Evolutionary conservation across 2,888 invertebrate species (phyloP).

Genomic region (Mycalesis mineus): DNA sequence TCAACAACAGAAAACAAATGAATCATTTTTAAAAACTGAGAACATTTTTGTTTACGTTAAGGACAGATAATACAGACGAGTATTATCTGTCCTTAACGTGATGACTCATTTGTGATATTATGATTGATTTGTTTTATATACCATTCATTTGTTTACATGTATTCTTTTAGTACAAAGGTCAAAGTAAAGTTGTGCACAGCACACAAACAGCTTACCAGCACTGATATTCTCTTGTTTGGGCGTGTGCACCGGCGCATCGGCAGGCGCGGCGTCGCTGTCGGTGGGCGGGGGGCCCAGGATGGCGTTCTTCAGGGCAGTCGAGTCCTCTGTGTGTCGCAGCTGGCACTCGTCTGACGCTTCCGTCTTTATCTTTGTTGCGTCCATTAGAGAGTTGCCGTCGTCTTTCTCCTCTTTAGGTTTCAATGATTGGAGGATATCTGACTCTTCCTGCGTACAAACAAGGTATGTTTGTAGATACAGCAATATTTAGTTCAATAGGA

Average conservation of each 20-base stretch:
- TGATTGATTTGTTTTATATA: too few relatives aligned
- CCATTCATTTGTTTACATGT: too few relatives aligned
- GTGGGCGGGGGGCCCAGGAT: constrained; percentile 63
- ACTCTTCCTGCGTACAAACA: constrained; percentile 79
- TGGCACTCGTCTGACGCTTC: constrained; percentile 53
- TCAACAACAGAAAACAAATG: too few relatives aligned
- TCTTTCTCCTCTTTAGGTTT: constrained; percentile 82
- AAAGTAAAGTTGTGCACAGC: neutral
- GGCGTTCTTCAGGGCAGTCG: constrained; percentile 67
- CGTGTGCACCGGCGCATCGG: constrained; percentile 44
- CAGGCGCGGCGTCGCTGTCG: constrained; percentile 46
- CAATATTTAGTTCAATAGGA: too few relatives aligned
- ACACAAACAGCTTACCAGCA: constrained; percentile 41
- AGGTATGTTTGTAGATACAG: neutral
- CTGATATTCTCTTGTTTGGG: constrained; percentile 58
- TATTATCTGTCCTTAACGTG: too few relatives aligned
- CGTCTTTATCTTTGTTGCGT: constrained; percentile 49
- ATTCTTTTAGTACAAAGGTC: too few relatives aligned
- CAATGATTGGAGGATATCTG: constrained; percentile 82
- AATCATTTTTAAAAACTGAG: too few relatives aligned
- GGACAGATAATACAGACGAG: too few relatives aligned
- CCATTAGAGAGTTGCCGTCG: constrained; percentile 41
- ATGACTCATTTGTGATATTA: too few relatives aligned
- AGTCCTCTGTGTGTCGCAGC: constrained; percentile 67
- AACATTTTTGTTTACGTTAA: too few relatives aligned